These are phyloP conservation scores for Suricata suricatta DNA, from an alignment of 2,113 vertebrate genomes.

Conservation along the genomic window DNA sequence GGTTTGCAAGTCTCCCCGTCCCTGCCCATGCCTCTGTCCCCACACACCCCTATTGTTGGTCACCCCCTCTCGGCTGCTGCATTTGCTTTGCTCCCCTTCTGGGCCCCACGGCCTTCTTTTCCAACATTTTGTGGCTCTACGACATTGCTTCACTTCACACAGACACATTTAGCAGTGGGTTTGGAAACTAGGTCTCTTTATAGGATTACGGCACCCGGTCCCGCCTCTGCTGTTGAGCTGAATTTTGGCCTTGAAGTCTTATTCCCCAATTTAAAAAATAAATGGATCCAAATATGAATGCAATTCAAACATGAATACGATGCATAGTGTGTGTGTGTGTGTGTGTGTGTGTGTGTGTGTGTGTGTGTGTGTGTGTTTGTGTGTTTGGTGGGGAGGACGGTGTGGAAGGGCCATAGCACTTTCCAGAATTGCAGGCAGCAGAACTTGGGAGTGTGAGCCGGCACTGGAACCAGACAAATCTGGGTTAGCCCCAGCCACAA, in stretches of 20 bases:
- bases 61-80: accelerated
- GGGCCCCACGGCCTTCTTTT: accelerated
- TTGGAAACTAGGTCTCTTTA: not conserved
- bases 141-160: accelerated
- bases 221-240: not conserved
- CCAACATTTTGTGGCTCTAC: not conserved
- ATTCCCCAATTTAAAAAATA: not conserved
- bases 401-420: accelerated
- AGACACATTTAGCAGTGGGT: accelerated
- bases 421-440: not conserved
- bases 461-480: not conserved
- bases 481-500: not conserved
- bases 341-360: not conserved
- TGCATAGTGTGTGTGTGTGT: not conserved
- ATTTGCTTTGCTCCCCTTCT: not conserved
- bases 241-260: not conserved
- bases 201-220: not conserved
- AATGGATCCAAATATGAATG: not conserved
- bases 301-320: not conserved
- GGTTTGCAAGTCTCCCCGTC: not conserved
- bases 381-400: no score
- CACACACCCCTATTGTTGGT: accelerated
- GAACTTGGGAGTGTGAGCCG: not conserved
- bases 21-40: not conserved
- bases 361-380: not conserved